Percentiles rank a stretch among this genome's conserved stretches.
Conservation (phyloP, 2,113 vertebrate genomes). For the Typhlomys cinereus region DNA sequence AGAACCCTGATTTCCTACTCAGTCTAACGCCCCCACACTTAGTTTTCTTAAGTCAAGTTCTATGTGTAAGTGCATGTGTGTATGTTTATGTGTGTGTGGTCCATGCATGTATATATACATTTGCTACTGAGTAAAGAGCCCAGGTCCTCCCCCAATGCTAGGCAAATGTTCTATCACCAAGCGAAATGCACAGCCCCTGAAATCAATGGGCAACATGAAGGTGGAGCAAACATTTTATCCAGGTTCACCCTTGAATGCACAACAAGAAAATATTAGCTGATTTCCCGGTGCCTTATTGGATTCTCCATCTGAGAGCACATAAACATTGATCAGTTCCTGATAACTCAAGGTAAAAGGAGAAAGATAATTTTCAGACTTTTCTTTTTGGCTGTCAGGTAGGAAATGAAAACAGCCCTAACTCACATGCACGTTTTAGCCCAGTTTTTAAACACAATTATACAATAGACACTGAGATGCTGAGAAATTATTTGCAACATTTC, state of each 20-base stretch:
- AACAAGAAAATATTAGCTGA: constrained; percentile 19
- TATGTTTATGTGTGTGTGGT: too few species aligned
- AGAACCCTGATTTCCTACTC: not conserved
- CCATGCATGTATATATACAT: too few species aligned
- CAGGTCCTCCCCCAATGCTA: not conserved
- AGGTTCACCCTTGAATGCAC: not conserved
- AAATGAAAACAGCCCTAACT: constrained; percentile 28
- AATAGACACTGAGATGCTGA: not conserved
- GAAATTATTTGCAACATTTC: not conserved
- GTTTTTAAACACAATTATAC: constrained; percentile 1
- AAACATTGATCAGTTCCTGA: constrained; percentile 19
- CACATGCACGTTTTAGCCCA: constrained; percentile 7
- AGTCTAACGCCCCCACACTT: not conserved
- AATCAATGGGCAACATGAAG: not conserved
- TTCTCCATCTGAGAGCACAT: constrained; percentile 34
- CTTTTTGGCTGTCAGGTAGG: not conserved
- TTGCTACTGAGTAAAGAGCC: not conserved
- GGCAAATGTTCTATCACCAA: not conserved
- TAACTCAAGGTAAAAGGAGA: constrained; percentile 41
- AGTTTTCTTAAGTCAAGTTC: not conserved
- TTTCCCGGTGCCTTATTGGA: constrained; percentile 16
- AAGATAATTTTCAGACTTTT: constrained; percentile 51
- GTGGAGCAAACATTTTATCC: not conserved
- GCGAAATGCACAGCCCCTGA: not conserved
- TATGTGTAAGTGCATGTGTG: not conserved